Evolutionary conservation across 2,113 vertebrate genomes (phyloP).

Genomic region (Nothobranchius kuhntae): DNA sequence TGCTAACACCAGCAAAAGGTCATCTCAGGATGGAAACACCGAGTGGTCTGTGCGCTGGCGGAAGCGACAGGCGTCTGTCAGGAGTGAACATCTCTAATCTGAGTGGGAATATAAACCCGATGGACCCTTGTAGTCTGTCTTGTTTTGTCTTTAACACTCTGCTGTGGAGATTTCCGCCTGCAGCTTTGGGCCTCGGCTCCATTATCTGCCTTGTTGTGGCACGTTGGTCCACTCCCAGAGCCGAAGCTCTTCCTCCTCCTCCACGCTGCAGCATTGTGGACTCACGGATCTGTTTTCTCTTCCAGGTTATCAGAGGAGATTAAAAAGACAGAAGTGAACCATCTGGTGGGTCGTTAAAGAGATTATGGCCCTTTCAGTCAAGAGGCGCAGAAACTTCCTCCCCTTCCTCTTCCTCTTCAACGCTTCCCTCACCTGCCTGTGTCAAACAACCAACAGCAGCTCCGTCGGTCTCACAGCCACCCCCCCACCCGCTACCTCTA

Average conservation of each 20-base stretch:
- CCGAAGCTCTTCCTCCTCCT: conserved; percentile 11
- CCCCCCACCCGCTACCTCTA: not conserved
- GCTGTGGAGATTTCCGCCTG: conserved; percentile 1
- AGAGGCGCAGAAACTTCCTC: conserved; percentile 9
- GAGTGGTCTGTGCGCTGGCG: conserved; percentile 36
- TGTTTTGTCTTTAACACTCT: conserved; percentile 7
- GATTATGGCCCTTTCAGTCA: conserved; percentile 40
- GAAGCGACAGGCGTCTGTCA: conserved; percentile 54
- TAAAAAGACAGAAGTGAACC: conserved; percentile 14
- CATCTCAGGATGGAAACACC: conserved; percentile 55
- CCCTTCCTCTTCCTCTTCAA: conserved; percentile 17
- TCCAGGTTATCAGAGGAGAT: conserved; percentile 41
- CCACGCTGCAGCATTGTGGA: conserved; percentile 4
- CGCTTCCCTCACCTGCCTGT: conserved; percentile 36
- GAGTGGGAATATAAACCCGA: not conserved
- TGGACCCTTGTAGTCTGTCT: no score
- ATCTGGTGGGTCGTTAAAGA: conserved; percentile 12
- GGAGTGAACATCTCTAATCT: conserved; percentile 4
- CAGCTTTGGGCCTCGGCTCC: not conserved
- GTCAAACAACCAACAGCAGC: not conserved
- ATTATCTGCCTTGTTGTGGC: conserved; percentile 61
- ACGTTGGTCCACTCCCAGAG: conserved; percentile 53
- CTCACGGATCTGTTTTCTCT: conserved; percentile 2
- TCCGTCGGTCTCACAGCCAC: not conserved
- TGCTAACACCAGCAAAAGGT: conserved; percentile 45